Base-by-base conservation (phyloP, 2,888 invertebrate genomes). In the Trissolcus brochymenae region DNA sequence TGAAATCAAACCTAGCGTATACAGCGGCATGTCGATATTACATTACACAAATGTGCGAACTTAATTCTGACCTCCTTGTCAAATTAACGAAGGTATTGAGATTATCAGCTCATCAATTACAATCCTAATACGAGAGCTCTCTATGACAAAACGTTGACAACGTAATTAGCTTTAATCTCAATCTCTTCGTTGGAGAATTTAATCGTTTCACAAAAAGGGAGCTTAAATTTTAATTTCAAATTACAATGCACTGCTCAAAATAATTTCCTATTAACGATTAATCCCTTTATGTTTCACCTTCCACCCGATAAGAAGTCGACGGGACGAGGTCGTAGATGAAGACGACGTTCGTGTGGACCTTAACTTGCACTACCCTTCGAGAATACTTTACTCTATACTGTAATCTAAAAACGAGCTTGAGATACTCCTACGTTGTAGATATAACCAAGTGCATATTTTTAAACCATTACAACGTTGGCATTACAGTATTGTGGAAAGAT, bases 401-500 rank as follows among this genome's bases (percentile, higher is more conserved):
- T 54, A n/a, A 46, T 46, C 46, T 46, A 46, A 46, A 14, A 14
- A 46, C 46, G 16, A 46, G 46, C 16, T 46, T 14, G 4, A 53
- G 59, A 73, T 67, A 62, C 13, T 43, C 46, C 65, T 66, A 76
- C 51, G 16, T 60, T 76, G 46, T 60, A 78, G 78, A 78, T 78
- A 78, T 78, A 78, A 78, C 78, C 78, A 78, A 78, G 78, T 74
- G 78, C 78, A 78, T 74, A 71, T 78, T 70, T 78, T 67, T 72
- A 67, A 64, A 19, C 46, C 56, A 65, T 73, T 68, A 70, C 65
- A 67, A 67, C 71, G 56, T 54, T 71, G 66, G 62, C 55, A 72
- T 35, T 72, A 67, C 61, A 61, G 65, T 64, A 53, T 67, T 25
- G 25, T 25, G 16, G 35, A 11, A 7, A 35, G 35, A 51, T 17